A percentile compares a stretch with the other conserved stretches of the same genome.
Conservation (phyloP, 2,797 vertebrate species). For the Anas bernieri region DNA sequence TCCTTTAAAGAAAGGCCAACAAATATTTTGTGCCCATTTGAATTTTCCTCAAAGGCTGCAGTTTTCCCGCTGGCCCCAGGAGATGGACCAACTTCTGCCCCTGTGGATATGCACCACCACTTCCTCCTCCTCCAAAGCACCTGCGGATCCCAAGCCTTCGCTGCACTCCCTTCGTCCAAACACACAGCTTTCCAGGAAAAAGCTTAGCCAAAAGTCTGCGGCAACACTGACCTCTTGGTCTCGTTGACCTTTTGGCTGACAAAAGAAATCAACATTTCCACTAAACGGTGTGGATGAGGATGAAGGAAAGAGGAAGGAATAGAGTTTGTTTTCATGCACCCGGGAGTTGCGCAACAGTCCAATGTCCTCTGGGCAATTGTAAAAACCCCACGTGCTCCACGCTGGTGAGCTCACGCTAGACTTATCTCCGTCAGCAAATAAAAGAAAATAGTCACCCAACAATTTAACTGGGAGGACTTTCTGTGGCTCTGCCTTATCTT, state of each 20-base stretch:
- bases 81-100: not conserved
- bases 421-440: constrained; percentile 17
- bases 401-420: not conserved
- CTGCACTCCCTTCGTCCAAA: rapidly evolving
- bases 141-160: not conserved
- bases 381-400: not conserved
- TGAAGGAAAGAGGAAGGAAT: not conserved
- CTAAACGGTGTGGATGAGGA: not conserved
- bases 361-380: not conserved
- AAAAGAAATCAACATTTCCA: not conserved
- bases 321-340: not conserved
- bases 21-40: not conserved
- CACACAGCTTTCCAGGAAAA: not conserved
- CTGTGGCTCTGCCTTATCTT: not conserved
- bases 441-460: not conserved
- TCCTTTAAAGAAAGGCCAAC: not conserved
- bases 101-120: not conserved
- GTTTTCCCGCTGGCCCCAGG: not conserved
- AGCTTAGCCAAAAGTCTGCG: rapidly evolving
- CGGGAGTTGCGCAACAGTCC: not conserved
- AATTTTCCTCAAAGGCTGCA: not conserved
- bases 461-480: not conserved
- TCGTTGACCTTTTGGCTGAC: too few species aligned
- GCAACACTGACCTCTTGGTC: not conserved
- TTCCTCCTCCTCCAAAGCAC: not conserved